Evolutionary conservation across 1,140 invertebrate species (phyloP).

Genomic region (Lepidurus apus): DNA sequence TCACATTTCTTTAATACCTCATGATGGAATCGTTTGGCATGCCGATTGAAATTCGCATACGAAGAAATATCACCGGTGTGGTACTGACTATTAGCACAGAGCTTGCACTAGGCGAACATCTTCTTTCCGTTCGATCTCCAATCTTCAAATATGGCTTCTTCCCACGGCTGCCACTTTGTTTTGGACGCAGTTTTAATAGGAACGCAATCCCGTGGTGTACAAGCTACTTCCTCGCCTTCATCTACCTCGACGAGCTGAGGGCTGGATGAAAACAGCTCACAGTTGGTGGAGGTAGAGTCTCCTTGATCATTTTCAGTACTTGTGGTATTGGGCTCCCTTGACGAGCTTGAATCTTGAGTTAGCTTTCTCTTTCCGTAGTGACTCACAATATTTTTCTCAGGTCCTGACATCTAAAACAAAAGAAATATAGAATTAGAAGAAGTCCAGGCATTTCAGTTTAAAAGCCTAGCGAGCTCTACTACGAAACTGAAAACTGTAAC

Average conservation of each 20-base stretch:
- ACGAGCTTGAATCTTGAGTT: background rate
- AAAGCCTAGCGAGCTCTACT: background rate
- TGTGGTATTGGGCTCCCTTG: background rate
- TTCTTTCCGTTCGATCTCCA: background rate
- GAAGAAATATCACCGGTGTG: background rate
- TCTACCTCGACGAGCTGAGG: background rate
- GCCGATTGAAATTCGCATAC: background rate
- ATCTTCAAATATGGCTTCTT: background rate
- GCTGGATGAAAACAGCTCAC: background rate
- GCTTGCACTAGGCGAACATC: background rate
- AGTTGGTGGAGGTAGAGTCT: background rate
- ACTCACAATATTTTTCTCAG: background rate
- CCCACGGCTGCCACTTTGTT: background rate
- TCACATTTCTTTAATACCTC: background rate
- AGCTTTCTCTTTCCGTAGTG: background rate
- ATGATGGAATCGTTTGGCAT: background rate
- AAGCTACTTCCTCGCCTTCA: background rate
- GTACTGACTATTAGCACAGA: background rate
- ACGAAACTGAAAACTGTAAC: background rate
- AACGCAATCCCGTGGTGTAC: background rate
- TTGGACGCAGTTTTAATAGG: background rate
- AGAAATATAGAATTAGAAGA: background rate
- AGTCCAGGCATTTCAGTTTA: background rate
- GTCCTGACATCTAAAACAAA: background rate
- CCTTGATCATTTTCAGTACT: background rate